Percentiles rank a stretch among this genome's conserved stretches.
phyloP scores from a whole-genome alignment of 2,797 vertebrate species.

The Triplophysa bombifrons region DNA sequence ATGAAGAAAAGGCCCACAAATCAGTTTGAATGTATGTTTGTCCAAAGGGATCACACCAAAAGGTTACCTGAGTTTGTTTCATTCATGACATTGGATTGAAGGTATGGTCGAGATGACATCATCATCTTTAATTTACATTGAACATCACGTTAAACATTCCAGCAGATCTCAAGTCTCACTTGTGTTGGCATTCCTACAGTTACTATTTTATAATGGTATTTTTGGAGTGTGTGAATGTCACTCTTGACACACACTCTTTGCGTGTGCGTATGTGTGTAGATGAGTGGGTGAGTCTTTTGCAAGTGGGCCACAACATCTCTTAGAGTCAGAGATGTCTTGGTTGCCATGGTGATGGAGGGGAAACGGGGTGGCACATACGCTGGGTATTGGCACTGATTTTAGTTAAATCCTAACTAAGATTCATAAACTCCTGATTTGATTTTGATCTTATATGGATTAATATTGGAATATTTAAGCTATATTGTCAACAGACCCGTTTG shows the following conservation, averaged over 20 bases:
- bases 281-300: slow-evolving; percentile 30
- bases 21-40: slow-evolving; percentile 8
- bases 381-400: slow-evolving; percentile 13
- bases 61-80: not conserved
- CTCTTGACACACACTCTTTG: not conserved
- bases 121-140: not conserved
- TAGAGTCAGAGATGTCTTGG: slow-evolving; percentile 17
- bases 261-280: slow-evolving; percentile 21
- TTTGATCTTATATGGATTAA: not conserved
- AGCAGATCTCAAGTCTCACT: slow-evolving; percentile 5
- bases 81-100: not conserved
- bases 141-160: slow-evolving; percentile 13
- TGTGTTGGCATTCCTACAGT: slow-evolving; percentile 12
- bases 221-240: slow-evolving; percentile 12
- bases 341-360: slow-evolving; percentile 50
- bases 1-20: not conserved
- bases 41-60: not conserved
- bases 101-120: not conserved
- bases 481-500: not conserved
- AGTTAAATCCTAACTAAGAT: not conserved
- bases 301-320: slow-evolving; percentile 49
- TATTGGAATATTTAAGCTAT: not conserved
- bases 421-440: not conserved
- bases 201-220: slow-evolving; percentile 30
- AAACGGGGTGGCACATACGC: not conserved